Percentiles rank a stretch among this genome's conserved stretches.
Conservation (phyloP, 2,888 invertebrate species). For the Trichogramma dendrolimi region DNA sequence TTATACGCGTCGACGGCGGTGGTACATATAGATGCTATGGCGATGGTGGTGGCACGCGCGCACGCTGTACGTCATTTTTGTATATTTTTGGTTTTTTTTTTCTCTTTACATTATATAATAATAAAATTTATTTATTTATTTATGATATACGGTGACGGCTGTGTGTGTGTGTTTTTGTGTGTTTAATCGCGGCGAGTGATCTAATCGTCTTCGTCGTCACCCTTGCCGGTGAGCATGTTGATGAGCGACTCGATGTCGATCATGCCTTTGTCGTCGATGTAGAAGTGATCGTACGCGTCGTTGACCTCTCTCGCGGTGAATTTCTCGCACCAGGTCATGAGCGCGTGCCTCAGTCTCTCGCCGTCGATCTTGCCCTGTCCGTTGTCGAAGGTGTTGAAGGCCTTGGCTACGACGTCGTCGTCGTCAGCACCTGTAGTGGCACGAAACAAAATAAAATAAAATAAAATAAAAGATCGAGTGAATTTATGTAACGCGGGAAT, state of each 20-base stretch:
- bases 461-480: too few relatives aligned
- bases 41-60: too few relatives aligned
- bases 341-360: constrained; percentile 74
- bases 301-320: constrained; percentile 84
- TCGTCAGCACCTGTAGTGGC: constrained; percentile 67
- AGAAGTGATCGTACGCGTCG: constrained; percentile 90
- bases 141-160: too few relatives aligned
- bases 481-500: too few relatives aligned
- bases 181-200: constrained; percentile 26
- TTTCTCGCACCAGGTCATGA: constrained; percentile 92
- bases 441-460: too few relatives aligned
- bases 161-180: constrained; percentile 26
- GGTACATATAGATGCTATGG: too few relatives aligned
- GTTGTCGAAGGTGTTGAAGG: constrained; percentile 84
- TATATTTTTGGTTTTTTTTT: neutral
- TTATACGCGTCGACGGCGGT: too few relatives aligned
- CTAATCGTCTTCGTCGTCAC: constrained; percentile 73
- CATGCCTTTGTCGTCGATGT: constrained; percentile 84
- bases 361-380: constrained; percentile 54
- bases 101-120: constrained; percentile 1
- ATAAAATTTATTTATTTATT: too few relatives aligned
- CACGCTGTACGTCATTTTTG: too few relatives aligned
- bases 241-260: constrained; percentile 85
- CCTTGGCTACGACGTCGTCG: constrained; percentile 85
- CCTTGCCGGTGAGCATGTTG: constrained; percentile 82